These are phyloP conservation scores for Ellobius talpinus DNA, from an alignment of 2,113 vertebrate species.

Conservation along the genomic window DNA sequence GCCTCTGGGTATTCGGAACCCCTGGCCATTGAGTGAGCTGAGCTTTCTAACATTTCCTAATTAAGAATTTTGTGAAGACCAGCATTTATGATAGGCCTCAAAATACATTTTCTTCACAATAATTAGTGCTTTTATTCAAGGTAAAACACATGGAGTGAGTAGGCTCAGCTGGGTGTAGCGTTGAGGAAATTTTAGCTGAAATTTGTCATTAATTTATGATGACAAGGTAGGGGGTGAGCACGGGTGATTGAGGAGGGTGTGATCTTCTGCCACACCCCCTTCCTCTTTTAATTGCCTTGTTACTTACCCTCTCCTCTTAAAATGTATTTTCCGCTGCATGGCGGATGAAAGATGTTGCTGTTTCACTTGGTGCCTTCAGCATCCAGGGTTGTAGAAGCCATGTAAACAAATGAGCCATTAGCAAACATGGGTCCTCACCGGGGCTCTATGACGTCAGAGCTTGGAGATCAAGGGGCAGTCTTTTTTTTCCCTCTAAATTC, in stretches of 20 bases:
- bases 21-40: neutral
- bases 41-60: slow-evolving; percentile 68
- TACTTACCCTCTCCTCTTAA: neutral
- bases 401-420: neutral
- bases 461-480: neutral
- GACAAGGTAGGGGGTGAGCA: neutral
- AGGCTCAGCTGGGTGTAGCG: neutral
- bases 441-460: neutral
- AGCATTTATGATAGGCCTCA: slow-evolving; percentile 23
- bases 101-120: slow-evolving; percentile 50
- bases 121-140: slow-evolving; percentile 47
- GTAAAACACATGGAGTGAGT: neutral
- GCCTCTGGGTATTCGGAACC: neutral
- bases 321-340: neutral
- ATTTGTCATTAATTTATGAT: neutral
- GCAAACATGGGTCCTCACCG: neutral
- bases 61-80: slow-evolving; percentile 56
- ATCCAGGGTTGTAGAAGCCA: neutral
- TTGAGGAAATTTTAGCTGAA: neutral
- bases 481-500: neutral
- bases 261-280: neutral
- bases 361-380: neutral
- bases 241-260: neutral
- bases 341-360: neutral
- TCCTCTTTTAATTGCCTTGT: neutral